Evolutionary conservation across 2,113 vertebrate species (phyloP), one percentile per base, ranked within the genome.

Genomic region (Solenodon paradoxus): DNA sequence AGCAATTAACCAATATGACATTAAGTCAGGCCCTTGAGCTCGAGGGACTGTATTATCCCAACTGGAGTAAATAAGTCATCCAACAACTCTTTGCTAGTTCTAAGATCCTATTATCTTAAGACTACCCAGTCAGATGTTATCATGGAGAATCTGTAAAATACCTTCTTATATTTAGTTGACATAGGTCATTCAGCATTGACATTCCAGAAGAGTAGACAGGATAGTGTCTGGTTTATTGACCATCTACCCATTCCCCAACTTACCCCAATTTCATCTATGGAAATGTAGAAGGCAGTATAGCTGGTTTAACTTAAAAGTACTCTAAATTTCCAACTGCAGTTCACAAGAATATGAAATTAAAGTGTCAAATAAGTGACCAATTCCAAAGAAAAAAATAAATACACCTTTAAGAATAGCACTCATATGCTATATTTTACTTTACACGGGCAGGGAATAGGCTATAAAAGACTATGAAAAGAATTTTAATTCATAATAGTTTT

Each of bases 401-500:
- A 77, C 68, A 88, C 45, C 0, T 55, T 3, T 69, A 91, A 74
- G 88, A 85, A 49, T 0, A 87, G 40, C 57, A 66, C 45, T 75
- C 28, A 51, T 19, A 64, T 1, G 3, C 24, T 90, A 5, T 38
- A 75, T 49, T 86, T 95, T 89, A 72, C 2, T 0, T 79, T 63
- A 85, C 32, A 69, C 22, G n/a, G n/a, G 40, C 82, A 74, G 51
- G 49, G 22, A 86, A 68, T 66, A 42, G 35, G 24, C 63, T 81
- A 55, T 40, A 93, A 83, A 88, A 87, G 90, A 42, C 93, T 74
- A 64, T 63, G 42, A 83, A 92, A 91, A 10, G 28, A 85, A 69
- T 78, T 88, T 91, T 81, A 94, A 92, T 88, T 63, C 75, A 30
- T 64, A 90, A 74, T n/a, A 88, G 22, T 90, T 92, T 88, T 57